Evolutionary conservation across 2,797 vertebrate species (phyloP), one percentile per base, ranked within the genome.

Genomic region (Chaetophractus vellerosus): DNA sequence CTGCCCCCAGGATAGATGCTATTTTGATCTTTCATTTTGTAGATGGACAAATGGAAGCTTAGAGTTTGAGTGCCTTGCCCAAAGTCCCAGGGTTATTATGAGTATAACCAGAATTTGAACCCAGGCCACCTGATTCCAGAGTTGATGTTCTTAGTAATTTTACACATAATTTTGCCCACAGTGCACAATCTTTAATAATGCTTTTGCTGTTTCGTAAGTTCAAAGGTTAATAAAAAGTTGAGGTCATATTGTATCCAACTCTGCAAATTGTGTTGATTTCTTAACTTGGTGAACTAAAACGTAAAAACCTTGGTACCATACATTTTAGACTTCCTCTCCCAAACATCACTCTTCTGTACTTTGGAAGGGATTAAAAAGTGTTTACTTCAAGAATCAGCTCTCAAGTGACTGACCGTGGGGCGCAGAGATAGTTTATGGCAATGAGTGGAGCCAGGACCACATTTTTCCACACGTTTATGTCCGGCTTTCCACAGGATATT

Each of bases 401-500:
- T 36, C 14, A 5, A 21, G 4, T 16, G 38, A 68, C 72, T 15
- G 4, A 0, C 50, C 63, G 0, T 0, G 1, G 38, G 9, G 23
- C 48, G 9, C 11, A 48, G 12, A 5, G 24, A 4, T 23, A 69
- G 61, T 52, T 71, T 14, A n/a, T 26, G 33, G 81, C 26, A 2
- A 14, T 38, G 45, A 38, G n/a, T 21, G 36, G 45, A 64, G 50
- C 59, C 90, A 69, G 66, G 55, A 82, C 68, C 33, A 41, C 36
- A 24, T 88, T 66, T 72, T 45, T 9, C 33, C 38, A 24, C 0
- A 0, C 18, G 19, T 48, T 92, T 63, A 15, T 82, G 50, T 93
- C 57, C 81, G 61, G 45, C 48, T 95, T 31, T 57, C 66, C 21
- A 12, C 1, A 23, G 52, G 57, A 23, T 26, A 0, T 59, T 68